Conservation (phyloP, 2,113 vertebrate genomes). For the Crotalus tigris region DNA sequence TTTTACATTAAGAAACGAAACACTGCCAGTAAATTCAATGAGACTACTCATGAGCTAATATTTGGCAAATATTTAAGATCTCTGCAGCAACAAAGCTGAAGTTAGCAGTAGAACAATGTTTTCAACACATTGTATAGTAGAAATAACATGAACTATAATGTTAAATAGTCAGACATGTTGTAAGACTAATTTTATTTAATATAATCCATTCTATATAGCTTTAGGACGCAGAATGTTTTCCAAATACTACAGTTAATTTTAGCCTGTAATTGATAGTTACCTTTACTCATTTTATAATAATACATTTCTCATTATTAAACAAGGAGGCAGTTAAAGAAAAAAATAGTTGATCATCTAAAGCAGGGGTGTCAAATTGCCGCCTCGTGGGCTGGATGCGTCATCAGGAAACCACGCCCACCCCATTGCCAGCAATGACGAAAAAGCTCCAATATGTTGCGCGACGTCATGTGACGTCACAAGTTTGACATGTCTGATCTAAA, state of each 20-base stretch:
- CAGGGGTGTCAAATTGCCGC: too few species aligned
- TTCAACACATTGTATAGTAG: background rate
- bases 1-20: slow-evolving; percentile 14
- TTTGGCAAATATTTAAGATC: background rate
- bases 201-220: background rate
- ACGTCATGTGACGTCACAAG: too few species aligned
- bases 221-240: background rate
- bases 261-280: background rate
- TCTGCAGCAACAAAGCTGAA: background rate
- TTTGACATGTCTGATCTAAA: background rate
- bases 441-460: too few species aligned
- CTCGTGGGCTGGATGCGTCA: too few species aligned
- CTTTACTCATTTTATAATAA: background rate
- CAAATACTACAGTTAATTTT: background rate
- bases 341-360: background rate
- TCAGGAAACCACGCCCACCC: too few species aligned
- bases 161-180: background rate
- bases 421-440: too few species aligned
- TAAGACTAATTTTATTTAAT: background rate
- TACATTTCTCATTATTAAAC: background rate
- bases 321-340: background rate
- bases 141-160: background rate
- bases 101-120: background rate
- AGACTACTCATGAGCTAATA: slow-evolving; percentile 3
- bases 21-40: background rate